These are phyloP conservation scores for Trematocara marginatum DNA, from an alignment of 2,113 vertebrate species.

Conservation along the genomic window DNA sequence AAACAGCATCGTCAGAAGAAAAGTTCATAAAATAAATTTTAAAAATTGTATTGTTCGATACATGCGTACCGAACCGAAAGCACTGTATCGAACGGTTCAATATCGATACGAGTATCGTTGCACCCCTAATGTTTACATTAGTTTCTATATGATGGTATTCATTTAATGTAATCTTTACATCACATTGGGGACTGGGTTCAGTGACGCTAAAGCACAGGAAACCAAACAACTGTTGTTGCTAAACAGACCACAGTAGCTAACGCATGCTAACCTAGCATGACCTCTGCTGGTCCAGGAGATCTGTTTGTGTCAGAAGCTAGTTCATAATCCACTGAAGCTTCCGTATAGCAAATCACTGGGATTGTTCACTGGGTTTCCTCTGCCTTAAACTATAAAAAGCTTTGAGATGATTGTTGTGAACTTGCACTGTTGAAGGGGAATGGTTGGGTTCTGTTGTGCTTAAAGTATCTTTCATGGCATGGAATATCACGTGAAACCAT, in stretches of 20 bases:
- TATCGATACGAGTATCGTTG: too few species aligned
- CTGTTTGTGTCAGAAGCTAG: too few species aligned
- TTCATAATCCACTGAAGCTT: fast-evolving
- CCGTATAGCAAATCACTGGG: background rate
- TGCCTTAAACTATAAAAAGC: background rate
- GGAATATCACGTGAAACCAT: background rate
- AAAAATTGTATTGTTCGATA: too few species aligned
- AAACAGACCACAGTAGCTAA: background rate
- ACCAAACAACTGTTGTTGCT: background rate
- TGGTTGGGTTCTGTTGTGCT: fast-evolving
- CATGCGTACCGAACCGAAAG: too few species aligned
- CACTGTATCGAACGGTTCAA: too few species aligned
- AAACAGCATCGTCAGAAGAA: too few species aligned
- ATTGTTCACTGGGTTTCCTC: background rate
- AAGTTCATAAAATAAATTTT: too few species aligned
- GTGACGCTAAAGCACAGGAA: background rate
- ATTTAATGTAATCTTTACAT: background rate
- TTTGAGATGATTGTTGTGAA: background rate
- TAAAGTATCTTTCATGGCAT: background rate
- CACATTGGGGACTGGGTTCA: background rate
- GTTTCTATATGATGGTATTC: background rate
- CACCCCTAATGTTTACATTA: background rate
- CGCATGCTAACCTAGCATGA: background rate
- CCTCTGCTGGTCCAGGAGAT: background rate
- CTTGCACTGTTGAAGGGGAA: background rate